Base-by-base conservation (phyloP, 1,140 invertebrate genomes). In the Holotrichia oblita region DNA sequence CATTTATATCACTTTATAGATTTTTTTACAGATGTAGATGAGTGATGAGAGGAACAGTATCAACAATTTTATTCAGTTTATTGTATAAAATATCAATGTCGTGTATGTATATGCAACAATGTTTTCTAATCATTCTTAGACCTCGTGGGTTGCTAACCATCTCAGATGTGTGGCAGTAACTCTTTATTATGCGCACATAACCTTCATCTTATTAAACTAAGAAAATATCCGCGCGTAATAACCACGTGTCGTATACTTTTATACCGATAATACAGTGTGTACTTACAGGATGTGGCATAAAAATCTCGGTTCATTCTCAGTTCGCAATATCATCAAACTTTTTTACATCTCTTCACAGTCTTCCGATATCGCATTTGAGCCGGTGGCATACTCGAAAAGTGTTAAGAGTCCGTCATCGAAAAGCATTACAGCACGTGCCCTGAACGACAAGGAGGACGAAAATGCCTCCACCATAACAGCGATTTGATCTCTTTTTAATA, bases 161-260 rank as follows among this genome's bases (percentile, higher is more conserved):
- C n/a, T n/a, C n/a, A n/a, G n/a, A n/a, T n/a, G n/a, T n/a, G n/a
- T n/a, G n/a, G n/a, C n/a, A n/a, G n/a, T n/a, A n/a, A n/a, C n/a
- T n/a, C 40, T 10, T 41, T 41, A 41, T 41, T 10, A 41, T n/a
- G 12, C 44, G n/a, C 44, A n/a, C n/a, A 48, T 3, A 48, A 48
- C 44, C n/a, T 48, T n/a, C 44, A 48, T 48, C 44, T 48, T 48
- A 48, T 48, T 48, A 48, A 48, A 48, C 44, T 48, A n/a, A n/a
- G 44, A 48, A 48, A 12, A 48, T 41, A 41, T 41, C 40, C 40
- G 40, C 40, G 4, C 10, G 40, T 6, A 41, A 41, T n/a, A n/a
- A 48, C 12, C 44, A 48, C 44, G n/a, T 48, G 44, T 48, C 44
- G 44, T 48, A 48, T 48, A 48, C 12, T 48, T n/a, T 48, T 48